Conservation (phyloP, 2,888 invertebrate genomes). For the Hydriomena furcata region DNA sequence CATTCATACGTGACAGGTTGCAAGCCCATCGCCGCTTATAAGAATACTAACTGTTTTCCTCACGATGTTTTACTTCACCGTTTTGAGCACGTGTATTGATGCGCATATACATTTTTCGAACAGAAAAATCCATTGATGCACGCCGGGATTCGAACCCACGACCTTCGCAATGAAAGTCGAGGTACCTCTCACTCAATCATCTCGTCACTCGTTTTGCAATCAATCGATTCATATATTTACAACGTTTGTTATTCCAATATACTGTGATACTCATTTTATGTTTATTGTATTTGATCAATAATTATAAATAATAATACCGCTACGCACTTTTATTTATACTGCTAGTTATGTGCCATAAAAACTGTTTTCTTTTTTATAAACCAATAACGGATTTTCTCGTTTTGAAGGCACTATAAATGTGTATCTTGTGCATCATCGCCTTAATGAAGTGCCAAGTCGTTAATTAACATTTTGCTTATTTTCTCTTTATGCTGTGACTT, state of each 20-base stretch:
- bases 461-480: conserved; percentile 37
- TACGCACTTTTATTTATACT: conserved; percentile 29
- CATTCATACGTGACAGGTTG: too few relatives aligned
- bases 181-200: too few relatives aligned
- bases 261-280: conserved; percentile 5
- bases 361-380: conserved; percentile 37
- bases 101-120: too few relatives aligned
- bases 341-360: conserved; percentile 38
- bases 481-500: conserved; percentile 30
- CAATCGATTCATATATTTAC: too few relatives aligned
- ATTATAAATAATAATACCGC: conserved; percentile 14
- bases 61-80: too few relatives aligned
- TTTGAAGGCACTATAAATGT: conserved; percentile 34
- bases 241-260: conserved; percentile 5
- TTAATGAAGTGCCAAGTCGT: conserved; percentile 39
- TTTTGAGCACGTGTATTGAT: too few relatives aligned
- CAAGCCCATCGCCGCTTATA: too few relatives aligned
- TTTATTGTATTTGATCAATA: conserved; percentile 23
- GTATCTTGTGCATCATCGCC: conserved; percentile 35
- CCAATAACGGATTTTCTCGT: conserved; percentile 34
- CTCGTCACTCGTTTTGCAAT: too few relatives aligned
- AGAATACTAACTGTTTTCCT: too few relatives aligned
- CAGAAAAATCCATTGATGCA: too few relatives aligned
- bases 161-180: too few relatives aligned
- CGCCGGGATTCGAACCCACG: too few relatives aligned